Evolutionary conservation across 2,113 vertebrate species (phyloP).

Genomic region (Ammodytes dubius): DNA sequence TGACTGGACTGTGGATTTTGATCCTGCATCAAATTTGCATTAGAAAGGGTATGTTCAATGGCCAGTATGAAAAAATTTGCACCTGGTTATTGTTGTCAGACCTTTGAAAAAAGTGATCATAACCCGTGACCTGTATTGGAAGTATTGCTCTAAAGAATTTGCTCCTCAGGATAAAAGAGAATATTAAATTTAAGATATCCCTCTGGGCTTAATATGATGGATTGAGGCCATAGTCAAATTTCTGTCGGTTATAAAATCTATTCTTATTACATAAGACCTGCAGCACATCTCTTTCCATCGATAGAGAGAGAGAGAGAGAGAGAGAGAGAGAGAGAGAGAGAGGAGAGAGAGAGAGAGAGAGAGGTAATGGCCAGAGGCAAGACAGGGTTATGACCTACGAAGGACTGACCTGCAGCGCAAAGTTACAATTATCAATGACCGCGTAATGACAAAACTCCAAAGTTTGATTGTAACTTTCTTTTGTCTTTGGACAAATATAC

Average conservation of each 20-base stretch:
- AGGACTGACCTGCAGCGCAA: conserved; percentile 38
- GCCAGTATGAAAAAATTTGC: no score
- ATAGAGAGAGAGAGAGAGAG: neutral
- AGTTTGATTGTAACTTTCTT: conserved; percentile 25
- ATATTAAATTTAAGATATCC: conserved; percentile 20
- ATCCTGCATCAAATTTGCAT: no score
- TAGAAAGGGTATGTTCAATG: no score
- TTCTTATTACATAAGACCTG: conserved; percentile 10
- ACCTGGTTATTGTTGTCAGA: no score
- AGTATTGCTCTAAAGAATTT: conserved; percentile 4
- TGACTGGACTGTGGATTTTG: no score
- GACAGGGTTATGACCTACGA: conserved; percentile 31
- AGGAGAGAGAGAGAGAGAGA: neutral
- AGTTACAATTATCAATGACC: conserved; percentile 40
- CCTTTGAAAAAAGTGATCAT: no score
- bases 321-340: no score
- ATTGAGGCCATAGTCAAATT: conserved; percentile 24
- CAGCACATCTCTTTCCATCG: neutral
- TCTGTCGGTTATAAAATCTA: conserved; percentile 1
- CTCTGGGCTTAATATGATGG: conserved; percentile 4
- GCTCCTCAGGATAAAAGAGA: neutral
- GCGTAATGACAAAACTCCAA: conserved; percentile 14
- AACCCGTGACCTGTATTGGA: neutral
- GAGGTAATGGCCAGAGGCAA: conserved; percentile 46
- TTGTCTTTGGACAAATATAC: conserved; percentile 26